Conservation (phyloP, 2,797 vertebrate species). For the Hemitrygon akajei region DNA sequence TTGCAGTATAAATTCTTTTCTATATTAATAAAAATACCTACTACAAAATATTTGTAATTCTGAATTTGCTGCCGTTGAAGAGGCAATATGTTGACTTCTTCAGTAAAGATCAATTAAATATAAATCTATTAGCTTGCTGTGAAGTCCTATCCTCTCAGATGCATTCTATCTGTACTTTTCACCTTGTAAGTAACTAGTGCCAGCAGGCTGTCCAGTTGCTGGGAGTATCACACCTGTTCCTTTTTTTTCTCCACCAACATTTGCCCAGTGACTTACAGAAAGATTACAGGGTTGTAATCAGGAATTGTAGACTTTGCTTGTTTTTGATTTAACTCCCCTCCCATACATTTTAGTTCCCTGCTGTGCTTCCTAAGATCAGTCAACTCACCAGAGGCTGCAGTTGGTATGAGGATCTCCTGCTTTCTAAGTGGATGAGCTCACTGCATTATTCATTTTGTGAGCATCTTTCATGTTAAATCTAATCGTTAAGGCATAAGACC, state of each 20-base stretch:
- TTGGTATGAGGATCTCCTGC: background rate
- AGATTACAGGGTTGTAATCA: background rate
- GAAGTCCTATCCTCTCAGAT: background rate
- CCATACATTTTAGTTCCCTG: background rate
- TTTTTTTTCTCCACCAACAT: background rate
- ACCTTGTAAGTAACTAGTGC: background rate
- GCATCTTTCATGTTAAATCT: background rate
- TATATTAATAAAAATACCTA: conserved; percentile 28
- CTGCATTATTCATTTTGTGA: background rate
- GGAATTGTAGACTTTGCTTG: background rate
- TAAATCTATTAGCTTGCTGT: background rate
- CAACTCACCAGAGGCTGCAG: background rate
- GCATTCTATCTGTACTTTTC: background rate
- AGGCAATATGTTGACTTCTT: background rate
- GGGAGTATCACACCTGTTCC: background rate
- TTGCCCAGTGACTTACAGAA: background rate
- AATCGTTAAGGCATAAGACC: background rate
- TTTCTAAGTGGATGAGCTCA: background rate
- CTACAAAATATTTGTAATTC: conserved; percentile 9
- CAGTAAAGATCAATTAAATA: background rate
- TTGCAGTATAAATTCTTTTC: background rate
- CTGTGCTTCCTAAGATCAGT: background rate
- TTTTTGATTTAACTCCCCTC: background rate
- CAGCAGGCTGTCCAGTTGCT: background rate
- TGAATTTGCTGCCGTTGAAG: background rate